Percentiles rank a stretch among this genome's conserved stretches.
Evolutionary conservation across 2,888 invertebrate species (phyloP).

Genomic region (Eurois occulta): DNA sequence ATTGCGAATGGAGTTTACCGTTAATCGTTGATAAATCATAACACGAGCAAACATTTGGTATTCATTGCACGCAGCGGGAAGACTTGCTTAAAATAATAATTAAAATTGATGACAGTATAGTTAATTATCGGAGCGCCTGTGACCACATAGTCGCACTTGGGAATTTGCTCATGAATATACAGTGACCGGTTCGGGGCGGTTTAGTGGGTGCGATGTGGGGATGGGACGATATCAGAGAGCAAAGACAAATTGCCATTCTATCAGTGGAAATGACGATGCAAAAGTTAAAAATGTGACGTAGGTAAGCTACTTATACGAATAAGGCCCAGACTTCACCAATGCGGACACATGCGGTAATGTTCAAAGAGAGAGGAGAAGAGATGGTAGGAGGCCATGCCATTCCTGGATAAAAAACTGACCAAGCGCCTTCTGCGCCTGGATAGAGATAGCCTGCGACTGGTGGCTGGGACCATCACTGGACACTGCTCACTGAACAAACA

Average conservation of each 20-base stretch:
- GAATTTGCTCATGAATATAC: constrained; percentile 62
- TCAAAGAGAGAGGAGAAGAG: not conserved
- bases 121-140: constrained; percentile 55
- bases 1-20: constrained; percentile 5
- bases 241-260: not conserved
- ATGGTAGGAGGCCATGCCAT: too few species aligned
- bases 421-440: too few species aligned
- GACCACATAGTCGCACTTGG: constrained; percentile 35
- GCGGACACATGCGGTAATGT: not conserved
- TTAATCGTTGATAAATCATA: constrained; percentile 59
- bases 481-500: too few species aligned
- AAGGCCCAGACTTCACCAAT: not conserved
- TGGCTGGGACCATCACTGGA: too few species aligned
- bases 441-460: too few species aligned
- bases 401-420: too few species aligned
- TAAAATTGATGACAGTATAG: constrained; percentile 53
- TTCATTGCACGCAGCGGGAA: constrained; percentile 64
- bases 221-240: not conserved
- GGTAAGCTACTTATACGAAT: not conserved
- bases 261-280: not conserved
- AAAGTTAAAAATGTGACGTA: not conserved
- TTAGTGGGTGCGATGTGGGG: constrained; percentile 26
- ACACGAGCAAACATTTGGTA: constrained; percentile 56
- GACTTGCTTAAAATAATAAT: constrained; percentile 66
- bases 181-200: constrained; percentile 38